Evolutionary conservation across 1,140 invertebrate species (phyloP).

Genomic region (Spodoptera frugiperda): DNA sequence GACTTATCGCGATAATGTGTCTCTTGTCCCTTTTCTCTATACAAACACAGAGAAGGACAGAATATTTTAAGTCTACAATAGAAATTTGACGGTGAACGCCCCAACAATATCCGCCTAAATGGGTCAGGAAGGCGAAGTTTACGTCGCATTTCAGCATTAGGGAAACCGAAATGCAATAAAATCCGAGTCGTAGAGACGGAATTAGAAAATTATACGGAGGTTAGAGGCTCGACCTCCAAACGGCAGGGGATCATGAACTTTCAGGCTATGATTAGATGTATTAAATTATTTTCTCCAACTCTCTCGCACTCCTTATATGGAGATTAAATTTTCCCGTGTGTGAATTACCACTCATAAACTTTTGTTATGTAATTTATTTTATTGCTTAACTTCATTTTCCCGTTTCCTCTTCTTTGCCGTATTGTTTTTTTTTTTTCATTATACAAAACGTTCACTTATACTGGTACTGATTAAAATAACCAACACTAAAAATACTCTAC

Average conservation of each 20-base stretch:
- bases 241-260: slow-evolving; percentile 17
- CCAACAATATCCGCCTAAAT: slow-evolving; percentile 78
- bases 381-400: background rate
- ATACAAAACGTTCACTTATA: background rate
- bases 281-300: slow-evolving; percentile 28
- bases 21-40: slow-evolving; percentile 57
- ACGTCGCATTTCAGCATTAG: slow-evolving; percentile 76
- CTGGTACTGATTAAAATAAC: background rate
- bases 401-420: too few relatives aligned
- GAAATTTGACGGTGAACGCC: slow-evolving; percentile 72
- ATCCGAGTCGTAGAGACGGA: slow-evolving; percentile 71
- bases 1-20: slow-evolving; percentile 62
- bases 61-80: slow-evolving; percentile 63
- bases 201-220: slow-evolving; percentile 80
- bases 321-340: slow-evolving; percentile 27
- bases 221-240: slow-evolving; percentile 33
- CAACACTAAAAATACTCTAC: too few relatives aligned
- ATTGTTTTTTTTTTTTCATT: too few relatives aligned
- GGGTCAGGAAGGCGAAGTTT: slow-evolving; percentile 85
- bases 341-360: slow-evolving; percentile 3
- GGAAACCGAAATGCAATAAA: slow-evolving; percentile 82
- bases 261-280: slow-evolving; percentile 33
- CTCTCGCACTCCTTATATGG: slow-evolving; percentile 13
- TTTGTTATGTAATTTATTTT: slow-evolving; percentile 27
- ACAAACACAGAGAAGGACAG: slow-evolving; percentile 60